Conservation (phyloP, 30 jellyfish, hydroid and myxozoan genomes). For the Nemopilema nomurai region DNA sequence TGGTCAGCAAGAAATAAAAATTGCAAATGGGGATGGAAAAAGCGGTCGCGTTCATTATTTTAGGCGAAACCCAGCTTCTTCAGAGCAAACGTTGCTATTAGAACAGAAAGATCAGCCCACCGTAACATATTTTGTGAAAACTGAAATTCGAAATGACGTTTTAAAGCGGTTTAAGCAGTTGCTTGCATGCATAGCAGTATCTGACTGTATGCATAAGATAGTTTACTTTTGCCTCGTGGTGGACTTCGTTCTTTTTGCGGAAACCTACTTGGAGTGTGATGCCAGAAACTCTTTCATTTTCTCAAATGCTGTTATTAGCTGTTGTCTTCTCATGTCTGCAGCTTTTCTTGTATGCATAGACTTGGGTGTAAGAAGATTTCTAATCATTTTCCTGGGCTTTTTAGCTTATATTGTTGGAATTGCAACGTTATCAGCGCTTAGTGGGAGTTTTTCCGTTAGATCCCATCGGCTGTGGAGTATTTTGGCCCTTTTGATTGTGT, state of each 20-base stretch:
- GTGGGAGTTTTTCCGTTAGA: background rate
- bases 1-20: background rate
- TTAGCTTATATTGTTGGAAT: constrained; percentile 38
- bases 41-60: constrained; percentile 18
- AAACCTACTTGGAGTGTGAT: constrained; percentile 44
- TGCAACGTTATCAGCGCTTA: constrained; percentile 1
- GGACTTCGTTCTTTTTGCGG: constrained; percentile 62
- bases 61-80: background rate
- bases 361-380: constrained; percentile 5
- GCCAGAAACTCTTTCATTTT: constrained; percentile 30
- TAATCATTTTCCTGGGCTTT: constrained; percentile 56
- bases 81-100: constrained; percentile 27
- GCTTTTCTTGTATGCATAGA: constrained; percentile 37
- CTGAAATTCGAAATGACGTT: background rate
- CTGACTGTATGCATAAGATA: constrained; percentile 76
- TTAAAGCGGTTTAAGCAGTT: background rate
- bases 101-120: background rate
- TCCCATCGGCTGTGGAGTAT: constrained; percentile 24
- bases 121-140: constrained; percentile 12
- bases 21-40: background rate
- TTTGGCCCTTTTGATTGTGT: constrained; percentile 52
- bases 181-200: constrained; percentile 57
- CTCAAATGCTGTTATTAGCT: constrained; percentile 40
- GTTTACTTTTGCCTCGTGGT: constrained; percentile 71
- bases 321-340: constrained; percentile 41